Conservation (phyloP, 2,888 invertebrate species). For the Autographa pulchrina region DNA sequence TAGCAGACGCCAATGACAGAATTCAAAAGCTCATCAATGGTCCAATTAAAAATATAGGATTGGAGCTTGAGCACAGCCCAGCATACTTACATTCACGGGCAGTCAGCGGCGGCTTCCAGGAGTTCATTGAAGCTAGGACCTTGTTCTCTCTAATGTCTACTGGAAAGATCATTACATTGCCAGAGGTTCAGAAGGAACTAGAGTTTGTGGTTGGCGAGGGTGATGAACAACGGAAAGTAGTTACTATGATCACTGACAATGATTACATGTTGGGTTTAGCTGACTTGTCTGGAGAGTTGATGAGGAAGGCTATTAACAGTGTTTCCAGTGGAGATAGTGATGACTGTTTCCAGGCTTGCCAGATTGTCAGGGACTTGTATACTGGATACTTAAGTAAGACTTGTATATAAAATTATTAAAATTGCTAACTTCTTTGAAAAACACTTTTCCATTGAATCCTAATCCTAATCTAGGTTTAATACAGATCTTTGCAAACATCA, state of each 20-base stretch:
- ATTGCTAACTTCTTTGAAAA: no score
- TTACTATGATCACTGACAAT: constrained; percentile 80
- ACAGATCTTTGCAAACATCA: neutral
- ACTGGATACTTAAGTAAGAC: constrained; percentile 90
- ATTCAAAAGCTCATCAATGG: constrained; percentile 90
- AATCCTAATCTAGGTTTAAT: no score
- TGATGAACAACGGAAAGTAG: constrained; percentile 65
- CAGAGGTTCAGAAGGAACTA: constrained; percentile 88
- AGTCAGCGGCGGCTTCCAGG: constrained; percentile 90
- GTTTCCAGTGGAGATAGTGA: constrained; percentile 93
- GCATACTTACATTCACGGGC: constrained; percentile 85
- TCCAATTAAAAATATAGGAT: constrained; percentile 90
- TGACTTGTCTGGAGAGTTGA: constrained; percentile 97
- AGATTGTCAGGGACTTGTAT: constrained; percentile 92
- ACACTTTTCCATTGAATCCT: no score
- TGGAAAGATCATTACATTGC: constrained; percentile 90
- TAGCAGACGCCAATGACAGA: constrained; percentile 90
- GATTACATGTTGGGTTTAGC: constrained; percentile 94
- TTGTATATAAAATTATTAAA: no score
- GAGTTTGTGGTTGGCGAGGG: constrained; percentile 73
- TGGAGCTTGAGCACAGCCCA: constrained; percentile 93
- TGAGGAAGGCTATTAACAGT: constrained; percentile 96
- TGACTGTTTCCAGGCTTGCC: constrained; percentile 92
- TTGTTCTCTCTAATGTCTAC: constrained; percentile 92
- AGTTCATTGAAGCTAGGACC: constrained; percentile 96